Base-by-base conservation (phyloP, 2,113 vertebrate species). In the Trichomycterus rosablanca region DNA sequence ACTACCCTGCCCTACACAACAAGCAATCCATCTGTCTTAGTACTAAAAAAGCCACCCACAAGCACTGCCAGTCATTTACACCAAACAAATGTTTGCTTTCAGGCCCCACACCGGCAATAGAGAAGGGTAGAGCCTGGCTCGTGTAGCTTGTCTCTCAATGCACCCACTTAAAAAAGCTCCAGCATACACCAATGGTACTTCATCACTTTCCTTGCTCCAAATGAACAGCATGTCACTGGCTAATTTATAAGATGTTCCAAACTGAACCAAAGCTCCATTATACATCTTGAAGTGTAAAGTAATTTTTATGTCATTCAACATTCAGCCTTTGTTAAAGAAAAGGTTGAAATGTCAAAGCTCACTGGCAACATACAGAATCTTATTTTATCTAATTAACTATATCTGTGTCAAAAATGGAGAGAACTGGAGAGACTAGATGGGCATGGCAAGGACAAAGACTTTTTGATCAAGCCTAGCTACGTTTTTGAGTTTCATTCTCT, bases 71-170 rank as follows among this genome's bases (percentile, higher is more conserved):
- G 48, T 53, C 72, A 57, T 71, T 71, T 46, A 68, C 34, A 64
- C 39, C 67, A 74, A 71, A 71, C 72, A 67, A 74, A 74, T 71
- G 67, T 71, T 74, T 67, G 54, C 37, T 43, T 14, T 57, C 34
- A 50, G 37, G 18, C 63, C 45, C 19, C 44, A 45, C 52, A 45
- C 20, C 22, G 18, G 37, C 37, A 32, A 11, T n/a, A 54, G 18
- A 26, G 63, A 42, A 52, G 66, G 67, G 46, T 48, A 70, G 34
- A 49, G 62, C 20, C 19, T 51, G 66, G 59, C 57, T 58, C 24
- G 4, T 58, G 61, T 24, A 52, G 35, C 42, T 37, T 39, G 10
- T 9, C 34, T 23, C 30, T 44, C 30, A 42, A 16, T 16, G 46
- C 39, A 7, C 2, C 46, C 40, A 22, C 34, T 19, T 60, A 65